Percentiles rank a stretch among this genome's conserved stretches.
These are phyloP conservation scores for Apistogramma diplotaenia DNA, from an alignment of 2,113 vertebrate genomes.

Conservation along the genomic window DNA sequence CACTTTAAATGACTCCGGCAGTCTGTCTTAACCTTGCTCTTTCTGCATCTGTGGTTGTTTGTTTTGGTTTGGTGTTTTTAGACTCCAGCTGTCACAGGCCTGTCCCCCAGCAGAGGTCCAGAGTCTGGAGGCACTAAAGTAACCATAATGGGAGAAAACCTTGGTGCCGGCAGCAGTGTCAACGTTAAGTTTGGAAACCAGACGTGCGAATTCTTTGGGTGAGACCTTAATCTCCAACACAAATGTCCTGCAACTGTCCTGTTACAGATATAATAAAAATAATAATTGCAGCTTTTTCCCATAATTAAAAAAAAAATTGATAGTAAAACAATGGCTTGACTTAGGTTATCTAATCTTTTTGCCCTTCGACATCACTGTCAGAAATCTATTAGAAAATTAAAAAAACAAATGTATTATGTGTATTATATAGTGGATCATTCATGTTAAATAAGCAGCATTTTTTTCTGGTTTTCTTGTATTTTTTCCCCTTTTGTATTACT, in stretches of 20 bases:
- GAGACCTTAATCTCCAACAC: conserved; percentile 57
- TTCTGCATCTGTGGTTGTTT: background rate
- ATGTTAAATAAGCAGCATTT: conserved; percentile 29
- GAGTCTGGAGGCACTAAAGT: conserved; percentile 97
- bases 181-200: conserved; percentile 92
- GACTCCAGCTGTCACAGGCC: conserved; percentile 85
- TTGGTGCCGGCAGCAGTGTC: conserved; percentile 91
- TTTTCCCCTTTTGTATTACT: background rate
- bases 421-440: conserved; percentile 26
- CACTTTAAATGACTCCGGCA: background rate
- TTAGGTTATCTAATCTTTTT: background rate
- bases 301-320: no score
- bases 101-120: conserved; percentile 88
- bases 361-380: conserved; percentile 33
- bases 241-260: background rate
- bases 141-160: conserved; percentile 89
- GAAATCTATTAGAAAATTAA: conserved; percentile 1
- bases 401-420: background rate
- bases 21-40: background rate
- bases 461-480: conserved; percentile 17
- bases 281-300: background rate
- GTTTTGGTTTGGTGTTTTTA: conserved; percentile 9
- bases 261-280: background rate
- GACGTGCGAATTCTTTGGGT: conserved; percentile 94
- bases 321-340: background rate